Percentiles rank a stretch among this genome's conserved stretches.
phyloP scores from a whole-genome alignment of 2,888 invertebrate genomes.

The Clusia tigrina region DNA sequence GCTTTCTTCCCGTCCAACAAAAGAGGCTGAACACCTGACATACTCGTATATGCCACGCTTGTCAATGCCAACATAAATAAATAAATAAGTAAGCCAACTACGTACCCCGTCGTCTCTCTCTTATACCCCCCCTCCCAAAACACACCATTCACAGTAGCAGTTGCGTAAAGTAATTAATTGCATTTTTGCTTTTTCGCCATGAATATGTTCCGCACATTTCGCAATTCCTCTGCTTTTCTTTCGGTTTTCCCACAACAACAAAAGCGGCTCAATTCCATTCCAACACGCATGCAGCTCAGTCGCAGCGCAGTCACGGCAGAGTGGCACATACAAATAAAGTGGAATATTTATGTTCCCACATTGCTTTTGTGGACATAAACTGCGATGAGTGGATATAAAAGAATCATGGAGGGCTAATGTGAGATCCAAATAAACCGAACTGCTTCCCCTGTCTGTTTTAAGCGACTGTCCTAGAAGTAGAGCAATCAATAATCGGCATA shows the following conservation, averaged over 20 bases:
- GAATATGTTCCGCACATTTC: conserved; percentile 2
- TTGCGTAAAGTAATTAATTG: conserved; percentile 3
- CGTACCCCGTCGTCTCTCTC: too few species aligned
- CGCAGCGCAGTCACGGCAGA: neutral
- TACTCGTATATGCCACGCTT: too few species aligned
- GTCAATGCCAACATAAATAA: too few species aligned
- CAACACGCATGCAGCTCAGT: neutral
- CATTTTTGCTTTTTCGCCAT: neutral
- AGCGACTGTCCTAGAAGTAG: too few species aligned
- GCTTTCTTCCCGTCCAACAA: too few species aligned
- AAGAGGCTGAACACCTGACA: too few species aligned
- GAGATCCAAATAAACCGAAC: too few species aligned
- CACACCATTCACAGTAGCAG: neutral
- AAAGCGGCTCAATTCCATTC: neutral
- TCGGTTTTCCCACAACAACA: neutral
- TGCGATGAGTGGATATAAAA: too few species aligned
- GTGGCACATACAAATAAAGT: neutral
- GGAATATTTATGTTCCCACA: conserved; percentile 2
- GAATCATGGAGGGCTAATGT: too few species aligned
- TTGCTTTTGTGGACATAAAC: conserved; percentile 4
- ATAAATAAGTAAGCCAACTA: too few species aligned
- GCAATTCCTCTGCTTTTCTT: neutral
- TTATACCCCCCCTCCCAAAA: neutral
- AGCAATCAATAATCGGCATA: too few species aligned
- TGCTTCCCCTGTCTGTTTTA: too few species aligned